phyloP scores from a whole-genome alignment of 2,113 vertebrate genomes.

The Scomber japonicus region DNA sequence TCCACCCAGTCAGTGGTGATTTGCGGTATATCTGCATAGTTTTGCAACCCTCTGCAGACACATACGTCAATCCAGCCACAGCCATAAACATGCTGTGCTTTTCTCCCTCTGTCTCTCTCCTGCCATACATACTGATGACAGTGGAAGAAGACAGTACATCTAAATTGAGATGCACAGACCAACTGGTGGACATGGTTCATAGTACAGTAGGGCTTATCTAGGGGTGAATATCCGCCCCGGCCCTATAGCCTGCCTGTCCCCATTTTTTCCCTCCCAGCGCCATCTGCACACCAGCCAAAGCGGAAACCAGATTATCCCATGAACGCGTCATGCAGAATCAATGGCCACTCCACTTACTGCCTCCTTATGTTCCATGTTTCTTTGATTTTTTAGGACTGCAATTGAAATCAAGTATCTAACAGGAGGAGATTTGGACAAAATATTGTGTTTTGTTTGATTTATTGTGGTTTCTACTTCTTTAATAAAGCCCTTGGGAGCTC shows the following conservation, averaged over 20 bases:
- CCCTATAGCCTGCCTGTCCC: constrained; percentile 70
- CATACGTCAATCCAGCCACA: neutral
- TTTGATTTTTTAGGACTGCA: constrained; percentile 21
- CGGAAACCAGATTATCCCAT: constrained; percentile 82
- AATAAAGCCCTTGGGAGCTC: neutral
- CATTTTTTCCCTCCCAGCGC: constrained; percentile 66
- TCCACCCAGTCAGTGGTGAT: neutral
- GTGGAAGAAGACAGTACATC: neutral
- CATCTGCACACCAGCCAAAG: constrained; percentile 80
- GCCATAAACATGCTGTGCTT: neutral
- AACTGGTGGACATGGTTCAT: constrained; percentile 47
- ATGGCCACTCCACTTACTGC: constrained; percentile 45
- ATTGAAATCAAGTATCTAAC: neutral
- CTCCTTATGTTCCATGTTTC: constrained; percentile 22
- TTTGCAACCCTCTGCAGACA: neutral
- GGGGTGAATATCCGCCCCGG: constrained; percentile 63
- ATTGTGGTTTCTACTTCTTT: neutral
- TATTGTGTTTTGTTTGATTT: neutral
- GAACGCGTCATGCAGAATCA: constrained; percentile 69
- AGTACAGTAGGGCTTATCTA: constrained; percentile 74
- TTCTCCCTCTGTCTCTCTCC: constrained; percentile 2
- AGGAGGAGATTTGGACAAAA: neutral
- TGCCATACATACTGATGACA: neutral
- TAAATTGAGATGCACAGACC: constrained; percentile 32
- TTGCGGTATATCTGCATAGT: neutral